Conservation (phyloP, 1,140 invertebrate species). For the Conus betulinus region DNA sequence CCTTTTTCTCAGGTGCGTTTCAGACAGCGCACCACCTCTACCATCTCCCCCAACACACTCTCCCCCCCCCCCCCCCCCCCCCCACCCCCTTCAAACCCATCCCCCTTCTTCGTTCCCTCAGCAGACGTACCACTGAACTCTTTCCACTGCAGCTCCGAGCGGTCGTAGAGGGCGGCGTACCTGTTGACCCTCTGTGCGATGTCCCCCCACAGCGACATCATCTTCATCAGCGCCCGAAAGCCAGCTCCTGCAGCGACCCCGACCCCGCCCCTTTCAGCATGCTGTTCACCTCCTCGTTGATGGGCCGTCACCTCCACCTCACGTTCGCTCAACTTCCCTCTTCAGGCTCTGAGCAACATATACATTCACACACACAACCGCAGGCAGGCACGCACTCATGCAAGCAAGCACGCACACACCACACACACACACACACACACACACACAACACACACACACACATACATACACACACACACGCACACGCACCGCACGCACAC, state of each 20-base stretch:
- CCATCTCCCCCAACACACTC: too few species aligned
- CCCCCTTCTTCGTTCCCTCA: too few species aligned
- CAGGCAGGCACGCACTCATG: too few species aligned
- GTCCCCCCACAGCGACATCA: conserved; percentile 69
- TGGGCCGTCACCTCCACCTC: conserved; percentile 59
- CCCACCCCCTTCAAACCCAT: too few species aligned
- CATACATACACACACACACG: too few species aligned
- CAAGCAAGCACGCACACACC: too few species aligned
- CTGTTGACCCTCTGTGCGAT: conserved; percentile 63
- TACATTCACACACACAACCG: background rate
- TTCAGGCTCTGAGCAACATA: conserved; percentile 48
- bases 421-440: too few species aligned
- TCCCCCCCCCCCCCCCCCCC: too few species aligned
- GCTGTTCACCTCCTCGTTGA: conserved; percentile 66
- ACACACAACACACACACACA: too few species aligned
- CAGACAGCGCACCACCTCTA: too few species aligned
- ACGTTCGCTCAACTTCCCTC: conserved; percentile 59
- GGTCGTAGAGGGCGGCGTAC: conserved; percentile 59
- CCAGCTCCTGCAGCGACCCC: conserved; percentile 67
- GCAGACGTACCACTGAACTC: conserved; percentile 57
- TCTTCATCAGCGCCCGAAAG: conserved; percentile 65
- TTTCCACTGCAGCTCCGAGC: conserved; percentile 62
- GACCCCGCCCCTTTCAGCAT: conserved; percentile 62
- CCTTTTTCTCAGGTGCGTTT: too few species aligned
- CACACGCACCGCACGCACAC: too few species aligned